Base-by-base conservation (phyloP, 2,113 vertebrate genomes). In the Daboia siamensis region DNA sequence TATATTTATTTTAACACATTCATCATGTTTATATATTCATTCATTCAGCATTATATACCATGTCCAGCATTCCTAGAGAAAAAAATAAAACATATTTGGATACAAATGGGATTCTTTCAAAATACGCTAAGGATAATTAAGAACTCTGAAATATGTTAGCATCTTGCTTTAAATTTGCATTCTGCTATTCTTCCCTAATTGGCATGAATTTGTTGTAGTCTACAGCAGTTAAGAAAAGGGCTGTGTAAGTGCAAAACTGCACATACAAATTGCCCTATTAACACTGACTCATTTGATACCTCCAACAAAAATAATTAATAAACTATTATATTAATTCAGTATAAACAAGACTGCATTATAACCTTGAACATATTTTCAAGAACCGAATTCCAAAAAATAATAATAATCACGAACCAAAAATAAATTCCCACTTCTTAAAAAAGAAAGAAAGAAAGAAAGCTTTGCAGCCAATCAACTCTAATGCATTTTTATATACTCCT, bases 191-290 rank as follows among this genome's bases (percentile, higher is more conserved):
- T 95, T 95, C 94, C 92, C 92, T 93, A 94, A 87, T 93, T 95
- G 95, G 93, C 91, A 92, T 92, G 94, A 95, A 88, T 80, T 88
- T 94, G 88, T 91, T 92, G 93, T 80, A 94, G 4, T 69, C 90
- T 87, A 95, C 94, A 94, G 86, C 2, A 95, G 91, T 91, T 93
- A 96, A 95, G 95, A 93, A 93, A 96, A 95, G 94, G 94, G 92
- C 90, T 57, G 94, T 93, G 94, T 95, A 95, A 96, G 91, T 92
- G 95, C 92, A 88, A 94, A 96, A 94, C 0, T 96, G 86, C 94
- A 93, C 54, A 52, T 91, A 55, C 94, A 96, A 80, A 95, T 97
- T 97, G 96, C 74, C 92, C 39, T 80, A 80, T 29, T 93, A 93
- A 95, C 85, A 91, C 29, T 91, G 94, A 54, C 80, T 80, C 11